Evolutionary conservation across 2,888 invertebrate species (phyloP).

Genomic region (Allophyes oxyacanthae): DNA sequence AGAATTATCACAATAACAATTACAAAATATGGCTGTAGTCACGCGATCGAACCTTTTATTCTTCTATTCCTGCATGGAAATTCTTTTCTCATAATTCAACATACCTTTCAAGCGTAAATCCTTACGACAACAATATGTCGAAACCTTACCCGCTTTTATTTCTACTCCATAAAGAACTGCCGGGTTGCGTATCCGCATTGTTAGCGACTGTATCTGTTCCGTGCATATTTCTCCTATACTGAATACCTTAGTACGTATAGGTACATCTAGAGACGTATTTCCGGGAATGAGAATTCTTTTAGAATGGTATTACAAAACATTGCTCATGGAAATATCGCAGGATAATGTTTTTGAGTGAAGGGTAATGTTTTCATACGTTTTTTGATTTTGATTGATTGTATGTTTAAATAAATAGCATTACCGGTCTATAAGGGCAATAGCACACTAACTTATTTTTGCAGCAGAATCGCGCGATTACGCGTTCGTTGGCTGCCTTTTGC

Average conservation of each 20-base stretch:
- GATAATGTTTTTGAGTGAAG: too few species aligned
- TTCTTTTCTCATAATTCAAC: background rate
- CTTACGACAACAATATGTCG: conserved; percentile 10
- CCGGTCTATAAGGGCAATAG: too few species aligned
- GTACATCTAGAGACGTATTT: conserved; percentile 11
- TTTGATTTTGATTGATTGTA: too few species aligned
- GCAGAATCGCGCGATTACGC: too few species aligned
- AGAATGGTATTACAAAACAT: conserved; percentile 2
- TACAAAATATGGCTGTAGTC: too few species aligned
- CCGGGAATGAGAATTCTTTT: background rate
- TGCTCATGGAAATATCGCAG: too few species aligned
- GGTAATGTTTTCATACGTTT: too few species aligned
- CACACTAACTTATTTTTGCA: too few species aligned
- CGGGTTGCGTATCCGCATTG: conserved; percentile 27
- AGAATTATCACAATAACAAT: too few species aligned
- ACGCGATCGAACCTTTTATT: too few species aligned
- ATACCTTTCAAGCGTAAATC: conserved; percentile 1
- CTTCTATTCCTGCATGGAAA: background rate
- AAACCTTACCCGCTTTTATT: conserved; percentile 1
- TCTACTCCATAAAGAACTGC: conserved; percentile 29
- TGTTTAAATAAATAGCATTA: too few species aligned
- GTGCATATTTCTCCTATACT: conserved; percentile 20
- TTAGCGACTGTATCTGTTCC: conserved; percentile 20
- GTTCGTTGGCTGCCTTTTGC: too few species aligned
- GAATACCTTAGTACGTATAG: conserved; percentile 8